Percentiles rank a stretch among this genome's conserved stretches.
These are phyloP conservation scores for Actinia tenebrosa DNA, from an alignment of 64 coral and sea anemone genomes.

Conservation along the genomic window DNA sequence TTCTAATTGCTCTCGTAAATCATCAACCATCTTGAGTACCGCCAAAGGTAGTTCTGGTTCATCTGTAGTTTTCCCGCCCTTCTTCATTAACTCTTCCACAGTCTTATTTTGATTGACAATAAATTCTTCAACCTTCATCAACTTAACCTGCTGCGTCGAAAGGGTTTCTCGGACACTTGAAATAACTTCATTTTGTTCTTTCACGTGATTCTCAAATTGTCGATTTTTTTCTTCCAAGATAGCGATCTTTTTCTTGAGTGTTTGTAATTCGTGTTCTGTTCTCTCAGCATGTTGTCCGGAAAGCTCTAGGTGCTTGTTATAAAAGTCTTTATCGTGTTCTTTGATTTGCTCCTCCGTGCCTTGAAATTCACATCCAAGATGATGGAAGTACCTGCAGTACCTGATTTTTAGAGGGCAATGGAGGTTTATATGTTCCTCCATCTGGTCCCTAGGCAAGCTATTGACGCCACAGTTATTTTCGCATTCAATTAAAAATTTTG, in stretches of 20 bases:
- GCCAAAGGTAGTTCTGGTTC: neutral
- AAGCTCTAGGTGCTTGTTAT: conserved; percentile 46
- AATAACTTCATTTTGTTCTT: conserved; percentile 39
- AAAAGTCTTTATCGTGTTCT: conserved; percentile 24
- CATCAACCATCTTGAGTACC: neutral
- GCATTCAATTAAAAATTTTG: conserved; percentile 63
- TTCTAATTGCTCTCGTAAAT: conserved; percentile 32
- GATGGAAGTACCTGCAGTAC: conserved; percentile 55
- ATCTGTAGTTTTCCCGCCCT: neutral
- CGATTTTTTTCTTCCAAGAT: conserved; percentile 13
- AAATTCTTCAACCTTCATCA: conserved; percentile 54
- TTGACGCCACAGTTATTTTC: conserved; percentile 41
- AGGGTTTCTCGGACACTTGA: conserved; percentile 45
- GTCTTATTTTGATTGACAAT: conserved; percentile 35
- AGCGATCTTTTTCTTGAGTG: conserved; percentile 15
- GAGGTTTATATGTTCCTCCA: conserved; percentile 40
- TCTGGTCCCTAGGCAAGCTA: conserved; percentile 31
- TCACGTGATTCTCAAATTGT: conserved; percentile 15
- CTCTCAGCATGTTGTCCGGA: conserved; percentile 7
- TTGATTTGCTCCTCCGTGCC: conserved; percentile 31
- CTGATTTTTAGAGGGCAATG: conserved; percentile 32
- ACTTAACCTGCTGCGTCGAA: conserved; percentile 57
- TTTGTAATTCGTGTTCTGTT: conserved; percentile 3
- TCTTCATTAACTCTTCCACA: conserved; percentile 25
- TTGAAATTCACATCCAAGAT: conserved; percentile 56